Base-by-base conservation (phyloP, 1,140 invertebrate species). In the Meteorus sp. region DNA sequence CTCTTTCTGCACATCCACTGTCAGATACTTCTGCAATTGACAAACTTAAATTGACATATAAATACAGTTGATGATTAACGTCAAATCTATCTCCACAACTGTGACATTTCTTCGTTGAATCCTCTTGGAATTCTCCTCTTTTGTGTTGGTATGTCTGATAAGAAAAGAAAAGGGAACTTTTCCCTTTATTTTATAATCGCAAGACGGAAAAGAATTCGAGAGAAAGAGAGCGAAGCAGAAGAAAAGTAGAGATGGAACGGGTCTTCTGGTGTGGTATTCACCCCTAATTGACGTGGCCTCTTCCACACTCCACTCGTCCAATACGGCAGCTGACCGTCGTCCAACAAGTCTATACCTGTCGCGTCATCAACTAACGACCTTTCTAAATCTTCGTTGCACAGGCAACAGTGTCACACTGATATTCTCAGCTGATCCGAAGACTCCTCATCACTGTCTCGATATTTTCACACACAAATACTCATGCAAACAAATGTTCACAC, bases 101-200 rank as follows among this genome's bases (percentile, higher is more conserved):
- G 39, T 64, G 65, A 66, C 64, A 66, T 69, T 66, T 67, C 67
- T 73, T 71, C 68, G 67, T 70, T 69, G 68, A 69, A n/a, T 7
- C 25, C 20, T 25, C 44, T 23, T n/a, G 17, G 19, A 17, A 17
- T 43, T 17, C 20, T n/a, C 20, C n/a, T n/a, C n/a, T n/a, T n/a
- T n/a, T n/a, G n/a, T n/a, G n/a, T n/a, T n/a, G n/a, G n/a, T n/a
- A n/a, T n/a, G n/a, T n/a, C n/a, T n/a, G n/a, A n/a, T n/a, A n/a
- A n/a, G 41, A 19, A 13, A 53, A 35, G 20, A 20, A 23, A 53
- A 53, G 20, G 41, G 23, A n/a, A 5, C 25, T 11, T 13, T 17
- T 22, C 19, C 29, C 7, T 22, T n/a, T n/a, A n/a, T n/a, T n/a
- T n/a, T n/a, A n/a, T n/a, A n/a, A n/a, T n/a, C n/a, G n/a, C n/a